Conservation (phyloP, 2,888 invertebrate genomes). For the Drosophila austrosaltans region DNA sequence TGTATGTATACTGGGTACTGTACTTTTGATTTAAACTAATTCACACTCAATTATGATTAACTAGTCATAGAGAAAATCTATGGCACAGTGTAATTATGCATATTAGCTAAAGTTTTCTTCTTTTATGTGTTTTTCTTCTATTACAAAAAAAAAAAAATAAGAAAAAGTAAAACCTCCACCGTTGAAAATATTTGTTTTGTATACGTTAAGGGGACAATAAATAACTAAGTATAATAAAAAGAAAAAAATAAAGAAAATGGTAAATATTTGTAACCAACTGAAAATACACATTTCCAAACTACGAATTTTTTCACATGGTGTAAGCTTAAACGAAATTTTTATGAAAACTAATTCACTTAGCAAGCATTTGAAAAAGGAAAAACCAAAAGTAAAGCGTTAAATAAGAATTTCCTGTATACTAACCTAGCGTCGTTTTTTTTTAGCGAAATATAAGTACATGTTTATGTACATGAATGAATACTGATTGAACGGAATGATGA, state of each 20-base stretch:
- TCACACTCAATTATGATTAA: not conserved
- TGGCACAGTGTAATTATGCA: slow-evolving; percentile 7
- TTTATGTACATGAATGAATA: slow-evolving; percentile 25
- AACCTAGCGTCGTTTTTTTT: slow-evolving; percentile 51
- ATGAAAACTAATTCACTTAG: slow-evolving; percentile 27
- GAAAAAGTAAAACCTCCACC: slow-evolving; percentile 13
- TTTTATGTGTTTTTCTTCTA: not conserved
- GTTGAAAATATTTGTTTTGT: slow-evolving; percentile 35
- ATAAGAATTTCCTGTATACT: slow-evolving; percentile 64
- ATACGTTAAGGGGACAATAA: slow-evolving; percentile 79
- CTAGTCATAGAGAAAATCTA: not conserved
- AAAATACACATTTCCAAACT: slow-evolving; percentile 33
- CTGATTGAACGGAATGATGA: not conserved
- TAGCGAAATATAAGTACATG: slow-evolving; percentile 68
- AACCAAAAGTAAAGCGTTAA: slow-evolving; percentile 25
- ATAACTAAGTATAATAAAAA: slow-evolving; percentile 47
- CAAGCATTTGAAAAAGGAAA: slow-evolving; percentile 32
- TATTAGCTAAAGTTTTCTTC: not conserved
- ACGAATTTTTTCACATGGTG: slow-evolving; percentile 72
- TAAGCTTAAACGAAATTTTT: slow-evolving; percentile 55
- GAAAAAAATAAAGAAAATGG: slow-evolving; percentile 11
- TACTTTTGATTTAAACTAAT: too few relatives aligned
- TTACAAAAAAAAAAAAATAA: not conserved
- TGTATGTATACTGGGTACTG: too few relatives aligned
- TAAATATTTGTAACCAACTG: not conserved